phyloP scores from a whole-genome alignment of 1,140 invertebrate genomes.

The Macrobrachium rosenbergii region DNA sequence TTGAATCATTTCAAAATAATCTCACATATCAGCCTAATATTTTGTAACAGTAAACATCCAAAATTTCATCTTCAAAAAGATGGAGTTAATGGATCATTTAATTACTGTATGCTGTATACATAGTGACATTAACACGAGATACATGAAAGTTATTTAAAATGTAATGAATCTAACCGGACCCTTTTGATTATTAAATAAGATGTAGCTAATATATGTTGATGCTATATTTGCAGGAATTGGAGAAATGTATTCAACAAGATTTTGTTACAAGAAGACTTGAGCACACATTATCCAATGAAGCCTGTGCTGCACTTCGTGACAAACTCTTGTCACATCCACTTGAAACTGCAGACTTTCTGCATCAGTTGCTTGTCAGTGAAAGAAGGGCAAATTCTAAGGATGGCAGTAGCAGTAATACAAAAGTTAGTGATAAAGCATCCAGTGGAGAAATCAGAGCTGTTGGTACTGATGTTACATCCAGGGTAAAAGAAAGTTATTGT shows the following conservation, averaged over 20 bases:
- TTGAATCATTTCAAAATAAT: too few species aligned
- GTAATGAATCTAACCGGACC: neutral
- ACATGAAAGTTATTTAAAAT: too few species aligned
- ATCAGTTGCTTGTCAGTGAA: neutral
- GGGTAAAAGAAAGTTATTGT: neutral
- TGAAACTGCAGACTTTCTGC: constrained; percentile 35
- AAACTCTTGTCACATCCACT: constrained; percentile 42
- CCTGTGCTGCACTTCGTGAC: constrained; percentile 34
- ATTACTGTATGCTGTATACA: too few species aligned
- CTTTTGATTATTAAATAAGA: neutral
- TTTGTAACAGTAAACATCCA: too few species aligned
- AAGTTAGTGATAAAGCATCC: neutral
- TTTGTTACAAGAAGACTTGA: neutral
- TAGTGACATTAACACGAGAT: too few species aligned
- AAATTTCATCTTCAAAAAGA: too few species aligned
- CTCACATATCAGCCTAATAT: too few species aligned
- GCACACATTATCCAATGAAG: constrained; percentile 21
- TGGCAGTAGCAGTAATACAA: neutral
- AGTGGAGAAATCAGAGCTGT: neutral
- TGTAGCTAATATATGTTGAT: neutral
- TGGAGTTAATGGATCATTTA: too few species aligned
- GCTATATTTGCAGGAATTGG: constrained; percentile 40
- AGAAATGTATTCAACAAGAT: constrained; percentile 29
- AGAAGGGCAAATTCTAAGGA: neutral
- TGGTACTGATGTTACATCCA: neutral